phyloP scores from a whole-genome alignment of 2,888 invertebrate genomes.

The Keiferia lycopersicella region DNA sequence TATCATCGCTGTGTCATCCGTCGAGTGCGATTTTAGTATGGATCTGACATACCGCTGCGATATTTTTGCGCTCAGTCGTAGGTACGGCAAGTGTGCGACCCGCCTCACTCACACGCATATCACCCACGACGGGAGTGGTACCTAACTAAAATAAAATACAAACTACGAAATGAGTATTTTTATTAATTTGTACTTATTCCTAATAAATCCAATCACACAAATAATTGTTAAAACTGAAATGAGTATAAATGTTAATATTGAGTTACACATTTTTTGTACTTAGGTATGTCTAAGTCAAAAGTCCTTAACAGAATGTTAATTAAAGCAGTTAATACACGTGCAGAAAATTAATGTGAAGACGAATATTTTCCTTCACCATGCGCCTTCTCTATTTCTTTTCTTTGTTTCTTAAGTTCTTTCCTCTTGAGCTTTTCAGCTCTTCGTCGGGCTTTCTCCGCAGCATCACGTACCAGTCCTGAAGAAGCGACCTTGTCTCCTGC shows the following conservation, averaged over 20 bases:
- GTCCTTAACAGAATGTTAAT: neutral
- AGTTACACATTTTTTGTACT: constrained; percentile 11
- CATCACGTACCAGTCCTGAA: constrained; percentile 65
- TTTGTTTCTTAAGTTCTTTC: constrained; percentile 44
- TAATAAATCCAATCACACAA: constrained; percentile 19
- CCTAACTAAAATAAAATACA: constrained; percentile 20
- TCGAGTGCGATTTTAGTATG: no score
- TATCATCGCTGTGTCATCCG: no score
- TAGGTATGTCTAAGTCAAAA: constrained; percentile 1
- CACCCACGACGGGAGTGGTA: neutral
- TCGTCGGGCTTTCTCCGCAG: constrained; percentile 45
- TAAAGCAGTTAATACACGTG: constrained; percentile 24
- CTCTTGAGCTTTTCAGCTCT: constrained; percentile 54
- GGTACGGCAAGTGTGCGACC: no score
- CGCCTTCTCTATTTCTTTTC: constrained; percentile 28
- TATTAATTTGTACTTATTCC: constrained; percentile 18
- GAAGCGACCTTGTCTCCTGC: constrained; percentile 59
- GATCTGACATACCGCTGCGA: no score
- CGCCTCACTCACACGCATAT: neutral
- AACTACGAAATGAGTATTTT: constrained; percentile 11
- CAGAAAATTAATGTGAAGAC: constrained; percentile 18
- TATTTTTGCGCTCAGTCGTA: no score
- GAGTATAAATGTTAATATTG: neutral
- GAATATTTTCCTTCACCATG: constrained; percentile 12
- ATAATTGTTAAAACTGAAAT: constrained; percentile 17